Evolutionary conservation across 2,797 vertebrate genomes (phyloP).

Genomic region (Pelobates cultripes): DNA sequence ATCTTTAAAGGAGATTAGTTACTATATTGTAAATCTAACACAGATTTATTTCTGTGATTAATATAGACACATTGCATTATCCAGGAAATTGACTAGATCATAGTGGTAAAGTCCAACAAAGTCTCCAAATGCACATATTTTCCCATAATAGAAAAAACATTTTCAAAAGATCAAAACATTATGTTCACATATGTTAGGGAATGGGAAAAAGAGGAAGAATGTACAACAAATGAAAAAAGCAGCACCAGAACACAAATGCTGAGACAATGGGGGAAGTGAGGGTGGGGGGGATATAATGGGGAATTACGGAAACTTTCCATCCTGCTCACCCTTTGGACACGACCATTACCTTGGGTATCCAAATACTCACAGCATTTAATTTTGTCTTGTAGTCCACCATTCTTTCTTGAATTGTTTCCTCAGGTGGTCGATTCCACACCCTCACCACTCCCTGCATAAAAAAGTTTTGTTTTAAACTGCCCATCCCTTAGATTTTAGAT

Average conservation of each 20-base stretch:
- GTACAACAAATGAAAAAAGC: constrained; percentile 14
- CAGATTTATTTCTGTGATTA: no score
- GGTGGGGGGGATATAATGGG: constrained; percentile 3
- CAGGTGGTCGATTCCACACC: constrained; percentile 52
- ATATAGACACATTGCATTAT: no score
- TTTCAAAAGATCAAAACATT: background rate
- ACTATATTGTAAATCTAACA: no score
- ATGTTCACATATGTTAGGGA: background rate
- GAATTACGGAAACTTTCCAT: constrained; percentile 24
- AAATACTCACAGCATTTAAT: constrained; percentile 53
- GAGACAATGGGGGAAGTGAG: background rate
- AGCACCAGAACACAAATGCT: background rate
- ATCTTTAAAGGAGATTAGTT: no score
- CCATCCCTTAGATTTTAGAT: constrained; percentile 33
- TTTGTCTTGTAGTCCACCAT: constrained; percentile 53
- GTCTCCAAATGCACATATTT: background rate
- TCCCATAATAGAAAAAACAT: background rate
- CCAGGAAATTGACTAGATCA: no score
- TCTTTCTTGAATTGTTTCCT: constrained; percentile 53
- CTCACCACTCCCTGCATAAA: constrained; percentile 54
- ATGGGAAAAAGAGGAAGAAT: constrained; percentile 31
- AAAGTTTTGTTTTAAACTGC: constrained; percentile 52
- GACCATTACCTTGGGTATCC: constrained; percentile 3
- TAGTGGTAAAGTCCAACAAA: no score
- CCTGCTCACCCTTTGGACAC: constrained; percentile 48